Base-by-base conservation (phyloP, 2,113 vertebrate species). In the Sarotherodon lohbergeri region DNA sequence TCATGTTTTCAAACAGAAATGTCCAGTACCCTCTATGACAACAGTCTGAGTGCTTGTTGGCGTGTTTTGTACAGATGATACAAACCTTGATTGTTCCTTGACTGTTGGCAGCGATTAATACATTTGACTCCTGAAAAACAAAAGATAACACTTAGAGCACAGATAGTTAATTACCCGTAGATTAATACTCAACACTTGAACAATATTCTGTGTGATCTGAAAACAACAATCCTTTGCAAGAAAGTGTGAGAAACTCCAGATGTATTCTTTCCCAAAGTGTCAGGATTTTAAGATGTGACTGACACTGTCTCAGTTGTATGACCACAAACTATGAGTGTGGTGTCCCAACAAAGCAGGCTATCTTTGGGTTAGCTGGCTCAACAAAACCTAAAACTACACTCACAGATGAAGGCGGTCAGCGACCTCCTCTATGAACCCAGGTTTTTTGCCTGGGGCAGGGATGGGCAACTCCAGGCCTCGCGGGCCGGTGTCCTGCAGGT, bases 1-100 rank as follows among this genome's bases (percentile, higher is more conserved):
- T 36, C 16, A 9, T 34, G 29, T 61, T 32, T 61, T 61, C 13
- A 63, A 63, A 63, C 16, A 16, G 22, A 29, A 34, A 19, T 6
- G 66, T 27, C 22, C 39, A 46, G 41, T 1, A 17, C 0, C 13
- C 66, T 16, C 71, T 76, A 27, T 27, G 71, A 32, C 71, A 76
- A 5, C 14, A 12, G 71, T 48, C 14, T 3, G 68, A 29, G 41
- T 19, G 41, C 1, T 76, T 48, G 50, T 43, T 7, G 36, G 3
- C 2, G 3, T 36, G 5, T 63, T 27, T 87, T 34, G 71, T 24
- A 5, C 39, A 57, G 7, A 66, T 10, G 8, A 82, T 41, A 96
- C 97, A 96, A 96, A 99, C 99, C 98, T 99, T 99, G 95, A 99
- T 99, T 96, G 99, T 99, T 97, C 99, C 99, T 97, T 99, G 99